Conservation (phyloP, 1,140 invertebrate genomes). For the Orius insidiosus region DNA sequence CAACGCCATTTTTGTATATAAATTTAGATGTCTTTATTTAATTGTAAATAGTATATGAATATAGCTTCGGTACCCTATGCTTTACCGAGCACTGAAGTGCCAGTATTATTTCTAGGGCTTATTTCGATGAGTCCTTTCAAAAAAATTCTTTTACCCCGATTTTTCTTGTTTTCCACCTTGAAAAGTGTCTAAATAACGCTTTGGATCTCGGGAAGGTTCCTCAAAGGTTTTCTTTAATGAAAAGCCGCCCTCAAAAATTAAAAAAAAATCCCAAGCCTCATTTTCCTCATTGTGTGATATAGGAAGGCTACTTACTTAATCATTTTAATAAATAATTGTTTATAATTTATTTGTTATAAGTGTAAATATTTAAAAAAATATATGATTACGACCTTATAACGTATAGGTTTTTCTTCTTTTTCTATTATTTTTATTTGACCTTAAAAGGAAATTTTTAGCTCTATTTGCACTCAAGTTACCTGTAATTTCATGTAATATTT, state of each 20-base stretch:
- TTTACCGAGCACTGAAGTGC: too few relatives aligned
- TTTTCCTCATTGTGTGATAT: background rate
- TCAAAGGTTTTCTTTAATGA: too few relatives aligned
- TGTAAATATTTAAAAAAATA: background rate
- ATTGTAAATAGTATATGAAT: too few relatives aligned
- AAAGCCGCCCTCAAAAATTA: background rate
- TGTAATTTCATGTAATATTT: background rate
- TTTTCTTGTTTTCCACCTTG: too few relatives aligned
- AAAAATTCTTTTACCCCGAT: too few relatives aligned
- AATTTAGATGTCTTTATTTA: background rate
- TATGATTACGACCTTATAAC: background rate
- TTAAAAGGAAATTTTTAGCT: background rate
- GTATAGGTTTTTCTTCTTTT: background rate
- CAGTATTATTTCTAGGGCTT: too few relatives aligned
- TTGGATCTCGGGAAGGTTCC: too few relatives aligned
- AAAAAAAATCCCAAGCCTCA: background rate
- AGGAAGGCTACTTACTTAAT: background rate
- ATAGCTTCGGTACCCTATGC: too few relatives aligned
- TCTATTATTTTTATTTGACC: background rate
- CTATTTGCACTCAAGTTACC: conserved; percentile 5
- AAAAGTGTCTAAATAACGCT: too few relatives aligned
- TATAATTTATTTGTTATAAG: background rate
- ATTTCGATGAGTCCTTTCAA: too few relatives aligned
- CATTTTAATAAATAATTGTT: background rate
- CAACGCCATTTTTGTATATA: background rate